phyloP scores from a whole-genome alignment of 2,888 invertebrate species.

The Lymantria monacha region DNA sequence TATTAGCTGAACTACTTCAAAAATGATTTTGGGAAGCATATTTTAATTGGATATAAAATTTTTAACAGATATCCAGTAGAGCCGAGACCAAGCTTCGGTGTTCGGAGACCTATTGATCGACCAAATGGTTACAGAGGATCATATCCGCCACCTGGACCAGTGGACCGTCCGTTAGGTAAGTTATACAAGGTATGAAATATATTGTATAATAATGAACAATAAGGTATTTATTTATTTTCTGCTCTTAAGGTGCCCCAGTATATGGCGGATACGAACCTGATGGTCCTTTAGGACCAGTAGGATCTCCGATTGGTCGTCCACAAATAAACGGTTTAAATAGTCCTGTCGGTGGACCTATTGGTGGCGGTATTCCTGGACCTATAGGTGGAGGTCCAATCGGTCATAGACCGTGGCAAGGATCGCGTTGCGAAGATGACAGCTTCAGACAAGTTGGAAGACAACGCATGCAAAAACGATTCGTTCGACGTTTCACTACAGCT shows the following conservation, averaged over 20 bases:
- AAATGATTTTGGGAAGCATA: neutral
- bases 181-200: neutral
- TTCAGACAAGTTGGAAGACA: slow-evolving; percentile 92
- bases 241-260: slow-evolving; percentile 32
- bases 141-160: slow-evolving; percentile 65
- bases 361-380: slow-evolving; percentile 54
- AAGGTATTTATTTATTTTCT: neutral
- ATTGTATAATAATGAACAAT: neutral
- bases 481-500: slow-evolving; percentile 87
- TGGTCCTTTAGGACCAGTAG: slow-evolving; percentile 57
- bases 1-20: neutral
- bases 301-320: slow-evolving; percentile 38
- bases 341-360: slow-evolving; percentile 41
- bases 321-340: slow-evolving; percentile 25
- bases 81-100: slow-evolving; percentile 64
- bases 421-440: slow-evolving; percentile 91
- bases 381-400: slow-evolving; percentile 59
- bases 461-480: slow-evolving; percentile 89
- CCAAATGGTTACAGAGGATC: slow-evolving; percentile 79
- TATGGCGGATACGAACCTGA: slow-evolving; percentile 69
- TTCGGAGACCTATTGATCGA: slow-evolving; percentile 63
- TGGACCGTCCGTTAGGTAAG: slow-evolving; percentile 66
- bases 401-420: slow-evolving; percentile 71
- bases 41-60: neutral
- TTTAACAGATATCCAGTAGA: slow-evolving; percentile 62